A percentile compares a stretch with the other conserved stretches of the same genome.
These are phyloP conservation scores for Hirtodrosophila cameraria DNA, from an alignment of 2,888 invertebrate species.

Conservation along the genomic window DNA sequence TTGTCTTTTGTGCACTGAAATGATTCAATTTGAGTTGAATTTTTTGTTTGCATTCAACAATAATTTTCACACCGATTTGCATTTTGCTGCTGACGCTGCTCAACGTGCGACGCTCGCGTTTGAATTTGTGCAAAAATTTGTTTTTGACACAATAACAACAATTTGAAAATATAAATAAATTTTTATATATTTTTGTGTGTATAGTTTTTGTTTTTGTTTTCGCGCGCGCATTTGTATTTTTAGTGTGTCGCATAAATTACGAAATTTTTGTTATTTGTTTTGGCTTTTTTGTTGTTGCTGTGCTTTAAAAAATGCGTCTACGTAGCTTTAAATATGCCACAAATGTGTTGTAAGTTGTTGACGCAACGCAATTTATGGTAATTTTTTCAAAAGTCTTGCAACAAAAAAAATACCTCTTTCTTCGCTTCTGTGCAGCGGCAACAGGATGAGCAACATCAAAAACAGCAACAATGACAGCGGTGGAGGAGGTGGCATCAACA, in stretches of 20 bases:
- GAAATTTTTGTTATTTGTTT: slow-evolving; percentile 29
- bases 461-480: slow-evolving; percentile 49
- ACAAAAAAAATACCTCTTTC: slow-evolving; percentile 20
- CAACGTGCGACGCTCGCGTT: slow-evolving; percentile 15
- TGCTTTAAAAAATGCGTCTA: slow-evolving; percentile 47
- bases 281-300: slow-evolving; percentile 8
- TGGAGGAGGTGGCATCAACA: slow-evolving; percentile 11
- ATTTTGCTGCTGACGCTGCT: slow-evolving; percentile 17
- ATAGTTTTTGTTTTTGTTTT: neutral
- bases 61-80: slow-evolving; percentile 24
- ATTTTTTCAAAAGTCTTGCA: slow-evolving; percentile 3
- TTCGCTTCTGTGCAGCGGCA: slow-evolving; percentile 62
- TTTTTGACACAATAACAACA: neutral
- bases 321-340: slow-evolving; percentile 34
- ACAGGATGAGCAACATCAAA: slow-evolving; percentile 68
- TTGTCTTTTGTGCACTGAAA: slow-evolving; percentile 30
- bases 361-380: neutral
- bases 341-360: slow-evolving; percentile 56
- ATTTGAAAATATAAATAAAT: neutral
- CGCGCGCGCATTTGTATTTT: slow-evolving; percentile 38
- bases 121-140: neutral
- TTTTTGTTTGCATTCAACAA: slow-evolving; percentile 39
- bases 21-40: slow-evolving; percentile 36
- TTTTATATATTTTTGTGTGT: slow-evolving; percentile 8
- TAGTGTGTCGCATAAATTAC: slow-evolving; percentile 35